Conservation (phyloP, 2,113 vertebrate species). For the Myrmecophaga tridactyla region DNA sequence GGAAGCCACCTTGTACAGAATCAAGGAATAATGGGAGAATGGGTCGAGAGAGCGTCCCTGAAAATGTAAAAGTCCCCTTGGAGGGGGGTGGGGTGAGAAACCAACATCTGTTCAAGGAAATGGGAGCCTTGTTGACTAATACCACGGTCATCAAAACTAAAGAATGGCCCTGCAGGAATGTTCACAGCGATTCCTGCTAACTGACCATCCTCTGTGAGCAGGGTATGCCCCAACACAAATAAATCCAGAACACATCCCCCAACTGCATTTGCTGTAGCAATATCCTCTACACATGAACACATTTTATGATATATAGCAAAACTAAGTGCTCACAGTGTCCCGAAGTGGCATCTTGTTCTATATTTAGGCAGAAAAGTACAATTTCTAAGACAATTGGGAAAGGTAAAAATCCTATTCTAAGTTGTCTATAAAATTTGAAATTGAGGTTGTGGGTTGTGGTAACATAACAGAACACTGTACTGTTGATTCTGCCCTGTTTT, state of each 20-base stretch:
- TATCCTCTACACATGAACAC: neutral
- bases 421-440: neutral
- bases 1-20: neutral
- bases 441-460: neutral
- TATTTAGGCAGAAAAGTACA: neutral
- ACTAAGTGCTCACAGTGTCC: neutral
- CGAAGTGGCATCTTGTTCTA: neutral
- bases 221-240: neutral
- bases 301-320: neutral
- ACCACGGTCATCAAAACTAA: neutral
- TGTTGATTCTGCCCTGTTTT: neutral
- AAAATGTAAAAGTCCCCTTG: neutral
- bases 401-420: neutral
- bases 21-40: neutral
- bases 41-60: neutral
- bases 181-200: neutral
- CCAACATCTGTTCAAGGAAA: neutral
- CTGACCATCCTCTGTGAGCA: neutral
- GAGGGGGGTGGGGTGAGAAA: neutral
- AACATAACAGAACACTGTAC: neutral
- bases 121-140: neutral
- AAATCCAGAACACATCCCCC: neutral
- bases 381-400: neutral
- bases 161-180: neutral
- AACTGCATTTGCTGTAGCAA: neutral